Percentiles rank a stretch among this genome's conserved stretches.
Conservation (phyloP, 2,797 vertebrate species). For the Gymnocypris eckloni region DNA sequence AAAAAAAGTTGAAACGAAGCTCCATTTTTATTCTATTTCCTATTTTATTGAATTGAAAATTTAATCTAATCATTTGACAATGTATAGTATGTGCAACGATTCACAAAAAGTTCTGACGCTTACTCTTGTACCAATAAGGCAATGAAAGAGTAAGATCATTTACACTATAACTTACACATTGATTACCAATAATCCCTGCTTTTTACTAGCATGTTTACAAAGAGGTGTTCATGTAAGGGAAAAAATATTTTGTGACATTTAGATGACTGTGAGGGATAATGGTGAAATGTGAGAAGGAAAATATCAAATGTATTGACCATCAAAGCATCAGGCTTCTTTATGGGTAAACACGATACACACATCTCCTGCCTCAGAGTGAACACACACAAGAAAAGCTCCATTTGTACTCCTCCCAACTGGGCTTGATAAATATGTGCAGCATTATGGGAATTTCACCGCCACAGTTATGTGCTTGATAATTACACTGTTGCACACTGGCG, state of each 20-base stretch:
- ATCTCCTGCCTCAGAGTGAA: conserved; percentile 8
- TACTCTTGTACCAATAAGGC: neutral
- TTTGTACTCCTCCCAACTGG: neutral
- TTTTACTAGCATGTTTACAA: neutral
- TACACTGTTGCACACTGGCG: neutral
- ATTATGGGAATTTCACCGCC: conserved; percentile 11
- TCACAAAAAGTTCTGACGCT: neutral
- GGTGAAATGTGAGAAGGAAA: neutral
- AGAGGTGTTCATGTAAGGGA: neutral
- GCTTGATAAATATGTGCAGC: conserved; percentile 10
- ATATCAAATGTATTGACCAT: conserved; percentile 22
- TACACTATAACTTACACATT: neutral
- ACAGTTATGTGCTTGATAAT: conserved; percentile 20
- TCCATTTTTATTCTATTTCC: neutral
- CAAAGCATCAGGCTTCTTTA: conserved; percentile 5
- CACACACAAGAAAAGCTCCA: neutral
- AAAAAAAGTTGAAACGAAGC: neutral
- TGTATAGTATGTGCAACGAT: neutral
- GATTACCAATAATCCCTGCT: neutral
- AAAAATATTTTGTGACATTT: neutral
- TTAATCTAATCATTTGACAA: neutral
- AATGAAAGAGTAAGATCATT: neutral
- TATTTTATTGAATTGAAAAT: neutral
- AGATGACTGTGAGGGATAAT: neutral
- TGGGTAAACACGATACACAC: conserved; percentile 15